Conservation (phyloP, 2,888 invertebrate species). For the Micoletzkya japonica region DNA sequence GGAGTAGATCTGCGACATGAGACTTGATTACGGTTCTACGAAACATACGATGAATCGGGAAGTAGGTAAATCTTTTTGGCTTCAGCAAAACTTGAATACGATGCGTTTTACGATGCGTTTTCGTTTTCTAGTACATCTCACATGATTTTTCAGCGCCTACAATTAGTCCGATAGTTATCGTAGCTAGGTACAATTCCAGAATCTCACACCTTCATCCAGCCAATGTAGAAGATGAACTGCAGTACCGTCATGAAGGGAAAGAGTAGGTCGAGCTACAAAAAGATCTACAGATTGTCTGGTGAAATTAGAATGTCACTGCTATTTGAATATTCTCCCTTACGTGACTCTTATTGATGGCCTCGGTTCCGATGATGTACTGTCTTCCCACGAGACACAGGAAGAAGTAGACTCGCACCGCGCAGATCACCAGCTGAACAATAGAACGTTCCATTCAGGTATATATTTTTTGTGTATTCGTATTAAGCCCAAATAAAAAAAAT, state of each 20-base stretch:
- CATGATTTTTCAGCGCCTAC: background rate
- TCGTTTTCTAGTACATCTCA: background rate
- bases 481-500: background rate
- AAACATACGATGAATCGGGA: too few species aligned
- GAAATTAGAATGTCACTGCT: background rate
- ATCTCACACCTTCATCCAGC: conserved; percentile 17
- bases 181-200: background rate
- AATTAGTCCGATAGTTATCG: background rate
- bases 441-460: background rate
- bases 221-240: conserved; percentile 23
- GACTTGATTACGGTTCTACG: too few species aligned
- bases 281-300: background rate
- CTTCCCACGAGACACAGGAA: conserved; percentile 12
- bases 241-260: conserved; percentile 27
- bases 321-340: background rate
- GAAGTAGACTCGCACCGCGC: conserved; percentile 22
- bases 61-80: background rate
- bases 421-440: conserved; percentile 18
- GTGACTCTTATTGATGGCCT: conserved; percentile 13
- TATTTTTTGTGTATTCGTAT: background rate
- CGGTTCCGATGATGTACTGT: conserved; percentile 8
- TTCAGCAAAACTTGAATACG: background rate
- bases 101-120: background rate
- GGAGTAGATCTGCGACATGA: too few species aligned
- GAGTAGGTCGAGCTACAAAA: conserved; percentile 8